Evolutionary conservation across 2,113 vertebrate species (phyloP).

Genomic region (Oryzias celebensis): DNA sequence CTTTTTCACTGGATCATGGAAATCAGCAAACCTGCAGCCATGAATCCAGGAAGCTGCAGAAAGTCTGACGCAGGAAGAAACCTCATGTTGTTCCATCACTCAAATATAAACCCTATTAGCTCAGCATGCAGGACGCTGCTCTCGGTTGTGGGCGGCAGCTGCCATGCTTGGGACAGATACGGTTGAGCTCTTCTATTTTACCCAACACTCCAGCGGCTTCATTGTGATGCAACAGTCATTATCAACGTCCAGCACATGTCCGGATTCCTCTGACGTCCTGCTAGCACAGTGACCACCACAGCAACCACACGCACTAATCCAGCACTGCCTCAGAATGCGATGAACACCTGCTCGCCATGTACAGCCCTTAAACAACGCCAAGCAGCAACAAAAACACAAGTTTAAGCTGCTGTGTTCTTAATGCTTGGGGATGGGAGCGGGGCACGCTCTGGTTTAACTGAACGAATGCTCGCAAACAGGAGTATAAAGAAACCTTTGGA

Average conservation of each 20-base stretch:
- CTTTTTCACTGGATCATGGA: conserved; percentile 35
- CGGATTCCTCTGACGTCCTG: conserved; percentile 51
- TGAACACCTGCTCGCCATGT: conserved; percentile 71
- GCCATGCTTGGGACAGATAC: conserved; percentile 67
- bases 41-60: conserved; percentile 37
- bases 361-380: conserved; percentile 22
- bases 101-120: conserved; percentile 69
- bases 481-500: background rate
- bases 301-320: conserved; percentile 59
- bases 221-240: conserved; percentile 64
- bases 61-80: conserved; percentile 43
- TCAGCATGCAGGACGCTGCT: conserved; percentile 51
- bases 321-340: conserved; percentile 42
- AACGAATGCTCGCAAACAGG: too few relatives aligned
- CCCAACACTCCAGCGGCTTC: conserved; percentile 44
- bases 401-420: too few relatives aligned
- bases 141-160: conserved; percentile 64
- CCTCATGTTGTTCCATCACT: conserved; percentile 65
- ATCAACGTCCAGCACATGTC: conserved; percentile 73
- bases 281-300: conserved; percentile 66
- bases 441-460: too few relatives aligned
- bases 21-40: conserved; percentile 33
- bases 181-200: conserved; percentile 61
- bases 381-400: too few relatives aligned
- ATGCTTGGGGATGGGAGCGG: too few relatives aligned